phyloP scores from a whole-genome alignment of 2,113 vertebrate genomes.

The Bos indicus region DNA sequence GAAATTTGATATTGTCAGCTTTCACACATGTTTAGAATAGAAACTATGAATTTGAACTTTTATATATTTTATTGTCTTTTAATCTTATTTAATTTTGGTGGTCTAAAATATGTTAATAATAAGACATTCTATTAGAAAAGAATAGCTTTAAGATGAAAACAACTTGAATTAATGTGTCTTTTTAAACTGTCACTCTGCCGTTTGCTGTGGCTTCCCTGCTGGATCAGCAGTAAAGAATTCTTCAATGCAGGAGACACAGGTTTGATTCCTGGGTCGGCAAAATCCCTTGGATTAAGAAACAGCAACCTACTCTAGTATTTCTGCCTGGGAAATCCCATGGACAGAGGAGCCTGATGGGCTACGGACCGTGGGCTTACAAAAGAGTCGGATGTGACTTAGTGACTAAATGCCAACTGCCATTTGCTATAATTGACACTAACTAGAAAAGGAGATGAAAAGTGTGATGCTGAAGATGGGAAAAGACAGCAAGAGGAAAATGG shows the following conservation, averaged over 20 bases:
- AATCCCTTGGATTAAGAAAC: background rate
- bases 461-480: background rate
- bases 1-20: background rate
- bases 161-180: background rate
- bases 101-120: background rate
- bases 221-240: background rate
- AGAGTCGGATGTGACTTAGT: background rate
- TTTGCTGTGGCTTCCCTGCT: background rate
- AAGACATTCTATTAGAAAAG: background rate
- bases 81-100: background rate
- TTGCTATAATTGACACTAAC: background rate
- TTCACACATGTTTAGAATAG: background rate
- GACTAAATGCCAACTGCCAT: background rate
- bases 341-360: background rate
- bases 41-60: background rate
- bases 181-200: background rate
- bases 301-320: background rate
- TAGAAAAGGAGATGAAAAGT: background rate
- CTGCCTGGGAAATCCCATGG: background rate
- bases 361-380: background rate
- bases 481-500: background rate
- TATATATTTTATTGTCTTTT: background rate
- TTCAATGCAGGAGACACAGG: background rate
- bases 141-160: background rate
- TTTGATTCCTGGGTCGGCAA: background rate